Evolutionary conservation across 2,113 vertebrate species (phyloP).

Genomic region (Aramus guarauna): DNA sequence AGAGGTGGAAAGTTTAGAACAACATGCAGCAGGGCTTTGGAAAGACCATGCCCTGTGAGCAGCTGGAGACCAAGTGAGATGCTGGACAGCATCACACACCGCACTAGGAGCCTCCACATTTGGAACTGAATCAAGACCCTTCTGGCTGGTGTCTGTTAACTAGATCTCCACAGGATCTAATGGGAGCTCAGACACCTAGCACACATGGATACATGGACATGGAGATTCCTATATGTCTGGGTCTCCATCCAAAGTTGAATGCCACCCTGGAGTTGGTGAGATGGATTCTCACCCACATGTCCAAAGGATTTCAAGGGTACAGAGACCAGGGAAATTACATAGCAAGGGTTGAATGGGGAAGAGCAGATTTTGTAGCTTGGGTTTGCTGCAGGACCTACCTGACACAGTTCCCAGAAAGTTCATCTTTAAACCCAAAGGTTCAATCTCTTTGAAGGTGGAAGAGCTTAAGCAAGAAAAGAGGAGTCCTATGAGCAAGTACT

Average conservation of each 20-base stretch:
- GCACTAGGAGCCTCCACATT: neutral
- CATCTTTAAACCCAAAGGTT: neutral
- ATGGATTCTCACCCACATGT: neutral
- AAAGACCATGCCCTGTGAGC: neutral
- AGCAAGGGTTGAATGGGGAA: neutral
- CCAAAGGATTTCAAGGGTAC: neutral
- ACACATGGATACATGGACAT: rapidly evolving
- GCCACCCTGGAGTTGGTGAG: neutral
- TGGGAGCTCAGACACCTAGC: neutral
- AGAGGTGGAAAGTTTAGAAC: neutral
- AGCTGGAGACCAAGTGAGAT: neutral
- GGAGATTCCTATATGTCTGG: neutral
- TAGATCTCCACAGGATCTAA: neutral
- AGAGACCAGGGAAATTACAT: neutral
- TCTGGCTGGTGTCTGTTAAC: neutral
- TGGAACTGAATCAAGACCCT: neutral
- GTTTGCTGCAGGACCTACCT: neutral
- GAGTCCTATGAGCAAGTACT: neutral
- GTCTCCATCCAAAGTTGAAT: neutral
- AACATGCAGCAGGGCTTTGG: neutral
- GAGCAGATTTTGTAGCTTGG: neutral
- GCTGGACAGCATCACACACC: neutral
- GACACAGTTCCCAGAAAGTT: neutral
- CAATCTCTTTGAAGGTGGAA: neutral
- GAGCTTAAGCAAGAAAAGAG: neutral